Base-by-base conservation (phyloP, 2,797 vertebrate genomes). In the Periparus ater region DNA sequence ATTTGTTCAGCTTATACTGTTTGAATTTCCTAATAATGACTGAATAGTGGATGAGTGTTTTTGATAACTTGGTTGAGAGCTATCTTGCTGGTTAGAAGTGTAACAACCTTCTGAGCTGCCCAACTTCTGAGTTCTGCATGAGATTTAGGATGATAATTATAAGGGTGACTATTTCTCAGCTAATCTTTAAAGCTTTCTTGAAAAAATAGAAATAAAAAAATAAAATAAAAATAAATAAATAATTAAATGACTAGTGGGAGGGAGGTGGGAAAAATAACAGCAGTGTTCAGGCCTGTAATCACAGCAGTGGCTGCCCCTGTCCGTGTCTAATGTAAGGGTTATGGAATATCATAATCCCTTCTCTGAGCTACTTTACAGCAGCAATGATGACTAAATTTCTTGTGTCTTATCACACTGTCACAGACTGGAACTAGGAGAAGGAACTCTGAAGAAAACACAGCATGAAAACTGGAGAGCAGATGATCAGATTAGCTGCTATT, bases 331-430 rank as follows among this genome's bases (percentile, higher is more conserved):
- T 99, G 98, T 98, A 98, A 99, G 98, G 98, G 99, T 99, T 98
- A 98, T 98, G 98, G 98, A 98, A 98, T 98, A 98, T 98, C 98
- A 98, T 99, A 99, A 99, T 99, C 99, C 98, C 98, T 98, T 98
- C 98, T 97, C 98, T 98, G 98, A 99, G 98, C 98, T 98, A 97
- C 98, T 98, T 98, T 97, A 95, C 98, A 97, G 97, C 82, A 96
- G 98, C 98, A 98, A 98, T 99, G 99, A 99, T 99, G 99, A 99
- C 99, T 99, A 99, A 98, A 99, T 99, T 99, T 99, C 98, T 98
- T 99, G 98, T 99, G 99, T 99, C 99, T 99, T 99, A 99, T 99
- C 99, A 98, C 99, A 99, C 98, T 98, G 98, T 99, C 98, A 98
- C 99, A 99, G 99, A 98, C 99, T 99, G 98, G 98, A 98, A 98